Percentiles rank a stretch among this genome's conserved stretches.
Evolutionary conservation across 2,888 invertebrate species (phyloP).

Genomic region (Dasysyrphus tricinctus): DNA sequence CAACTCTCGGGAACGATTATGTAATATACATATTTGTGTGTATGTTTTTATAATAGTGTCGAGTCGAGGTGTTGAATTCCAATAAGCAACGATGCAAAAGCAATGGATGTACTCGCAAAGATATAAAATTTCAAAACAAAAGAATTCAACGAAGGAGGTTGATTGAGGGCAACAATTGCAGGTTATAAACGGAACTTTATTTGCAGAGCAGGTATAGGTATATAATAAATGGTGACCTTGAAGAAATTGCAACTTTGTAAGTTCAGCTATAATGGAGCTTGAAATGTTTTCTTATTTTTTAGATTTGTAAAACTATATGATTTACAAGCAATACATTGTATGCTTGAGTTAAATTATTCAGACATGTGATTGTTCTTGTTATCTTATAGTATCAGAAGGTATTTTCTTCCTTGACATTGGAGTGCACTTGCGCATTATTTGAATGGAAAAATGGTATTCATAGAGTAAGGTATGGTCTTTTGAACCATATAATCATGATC

Average conservation of each 20-base stretch:
- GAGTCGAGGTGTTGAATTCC: conserved; percentile 57
- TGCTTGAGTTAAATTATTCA: conserved; percentile 22
- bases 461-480: background rate
- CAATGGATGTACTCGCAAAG: conserved; percentile 9
- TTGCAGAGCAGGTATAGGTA: background rate
- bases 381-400: background rate
- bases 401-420: conserved; percentile 25
- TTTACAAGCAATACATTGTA: background rate
- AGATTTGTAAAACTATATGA: background rate
- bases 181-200: conserved; percentile 21
- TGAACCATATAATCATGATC: background rate
- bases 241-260: conserved; percentile 32
- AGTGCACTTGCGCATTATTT: background rate
- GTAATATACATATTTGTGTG: background rate
- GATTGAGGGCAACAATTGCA: conserved; percentile 51
- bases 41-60: conserved; percentile 27
- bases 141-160: conserved; percentile 48
- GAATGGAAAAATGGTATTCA: background rate
- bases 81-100: conserved; percentile 37
- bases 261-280: conserved; percentile 19
- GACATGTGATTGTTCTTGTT: conserved; percentile 2
- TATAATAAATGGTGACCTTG: conserved; percentile 58
- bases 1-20: background rate
- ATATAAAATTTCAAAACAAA: conserved; percentile 49
- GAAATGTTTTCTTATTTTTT: conserved; percentile 28